phyloP scores from a whole-genome alignment of 2,888 invertebrate species.

The Phaonia tiefii region DNA sequence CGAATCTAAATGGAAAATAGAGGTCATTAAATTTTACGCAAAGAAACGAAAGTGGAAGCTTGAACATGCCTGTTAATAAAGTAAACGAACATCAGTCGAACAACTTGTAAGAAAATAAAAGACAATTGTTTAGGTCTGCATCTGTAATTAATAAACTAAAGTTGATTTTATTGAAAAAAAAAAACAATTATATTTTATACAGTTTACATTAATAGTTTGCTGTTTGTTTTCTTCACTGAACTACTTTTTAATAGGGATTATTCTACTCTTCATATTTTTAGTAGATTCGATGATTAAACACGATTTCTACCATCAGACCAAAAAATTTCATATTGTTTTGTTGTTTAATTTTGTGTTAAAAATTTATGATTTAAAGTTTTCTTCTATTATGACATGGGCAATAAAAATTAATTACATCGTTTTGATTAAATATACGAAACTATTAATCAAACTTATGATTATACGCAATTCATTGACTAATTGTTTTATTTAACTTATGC shows the following conservation, averaged over 20 bases:
- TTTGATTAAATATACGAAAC: constrained; percentile 6
- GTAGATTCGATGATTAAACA: no score
- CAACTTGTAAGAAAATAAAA: neutral
- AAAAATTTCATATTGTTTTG: neutral
- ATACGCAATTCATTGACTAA: constrained; percentile 30
- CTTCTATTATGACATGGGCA: constrained; percentile 19
- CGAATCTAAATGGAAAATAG: no score
- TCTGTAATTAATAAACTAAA: neutral
- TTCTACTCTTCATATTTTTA: no score
- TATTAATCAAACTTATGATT: neutral
- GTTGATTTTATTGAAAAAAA: constrained; percentile 24
- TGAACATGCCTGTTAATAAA: no score
- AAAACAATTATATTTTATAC: neutral
- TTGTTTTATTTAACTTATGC: neutral
- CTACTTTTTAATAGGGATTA: no score
- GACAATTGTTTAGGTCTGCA: constrained; percentile 12
- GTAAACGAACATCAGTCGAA: neutral
- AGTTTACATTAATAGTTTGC: neutral
- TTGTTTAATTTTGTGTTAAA: neutral
- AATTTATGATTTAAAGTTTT: constrained; percentile 10
- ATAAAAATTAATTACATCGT: constrained; percentile 5
- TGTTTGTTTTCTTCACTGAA: neutral
- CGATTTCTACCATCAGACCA: no score
- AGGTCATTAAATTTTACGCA: no score
- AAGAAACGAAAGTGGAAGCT: no score